Conservation (phyloP, 37 sponge, comb jelly and placozoan genomes). For the Aplysina aerophoba region DNA sequence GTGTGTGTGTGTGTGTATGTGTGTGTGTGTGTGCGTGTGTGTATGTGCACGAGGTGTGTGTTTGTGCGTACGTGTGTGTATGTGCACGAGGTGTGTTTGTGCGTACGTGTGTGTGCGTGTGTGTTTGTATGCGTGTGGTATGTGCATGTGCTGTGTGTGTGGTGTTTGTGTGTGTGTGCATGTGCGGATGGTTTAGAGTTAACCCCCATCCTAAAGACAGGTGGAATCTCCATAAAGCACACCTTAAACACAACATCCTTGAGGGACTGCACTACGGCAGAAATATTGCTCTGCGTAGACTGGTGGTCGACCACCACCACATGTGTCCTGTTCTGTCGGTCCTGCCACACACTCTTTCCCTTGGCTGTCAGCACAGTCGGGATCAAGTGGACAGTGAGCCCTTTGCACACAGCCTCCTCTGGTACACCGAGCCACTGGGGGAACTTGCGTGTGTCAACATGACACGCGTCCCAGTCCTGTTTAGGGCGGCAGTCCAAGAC, state of each 20-base stretch:
- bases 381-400: constrained; percentile 39
- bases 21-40: background rate
- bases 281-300: background rate
- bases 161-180: background rate
- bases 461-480: constrained; percentile 40
- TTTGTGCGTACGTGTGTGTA: background rate
- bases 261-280: constrained; percentile 7
- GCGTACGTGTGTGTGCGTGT: background rate
- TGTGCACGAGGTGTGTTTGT: background rate
- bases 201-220: too few relatives aligned
- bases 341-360: constrained; percentile 50
- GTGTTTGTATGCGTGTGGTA: background rate
- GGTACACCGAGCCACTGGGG: constrained; percentile 76
- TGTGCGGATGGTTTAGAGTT: too few relatives aligned
- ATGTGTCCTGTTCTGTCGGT: constrained; percentile 22
- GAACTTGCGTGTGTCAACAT: constrained; percentile 58
- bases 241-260: constrained; percentile 65
- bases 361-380: constrained; percentile 22
- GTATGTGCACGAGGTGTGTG: background rate
- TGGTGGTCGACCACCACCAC: constrained; percentile 57
- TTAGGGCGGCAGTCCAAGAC: constrained; percentile 71
- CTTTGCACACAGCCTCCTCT: constrained; percentile 57
- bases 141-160: background rate
- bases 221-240: too few relatives aligned
- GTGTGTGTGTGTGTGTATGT: background rate